phyloP scores from a whole-genome alignment of 2,797 vertebrate genomes.

The Myotis myotis region DNA sequence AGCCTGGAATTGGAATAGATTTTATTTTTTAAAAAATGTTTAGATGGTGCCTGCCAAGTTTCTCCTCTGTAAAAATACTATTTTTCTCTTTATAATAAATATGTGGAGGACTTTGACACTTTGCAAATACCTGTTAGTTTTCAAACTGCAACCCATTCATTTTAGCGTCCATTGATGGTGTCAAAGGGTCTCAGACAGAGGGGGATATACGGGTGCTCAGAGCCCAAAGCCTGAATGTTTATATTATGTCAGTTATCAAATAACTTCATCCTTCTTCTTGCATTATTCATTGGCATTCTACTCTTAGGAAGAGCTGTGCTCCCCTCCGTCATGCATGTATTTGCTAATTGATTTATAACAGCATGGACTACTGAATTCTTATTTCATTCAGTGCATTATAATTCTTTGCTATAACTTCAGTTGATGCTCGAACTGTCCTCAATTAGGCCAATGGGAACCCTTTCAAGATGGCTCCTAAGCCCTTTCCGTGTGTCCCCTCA shows the following conservation, averaged over 20 bases:
- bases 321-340: neutral
- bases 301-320: neutral
- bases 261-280: neutral
- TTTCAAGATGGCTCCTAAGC: neutral
- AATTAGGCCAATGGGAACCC: neutral
- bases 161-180: neutral
- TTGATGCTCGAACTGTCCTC: neutral
- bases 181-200: too few relatives aligned
- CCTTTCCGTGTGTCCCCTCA: neutral
- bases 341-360: neutral
- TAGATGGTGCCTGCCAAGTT: too few relatives aligned
- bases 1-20: too few relatives aligned
- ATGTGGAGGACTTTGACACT: neutral
- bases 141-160: neutral
- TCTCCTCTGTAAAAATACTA: too few relatives aligned
- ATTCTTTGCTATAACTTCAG: neutral
- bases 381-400: neutral
- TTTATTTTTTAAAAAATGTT: too few relatives aligned
- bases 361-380: neutral
- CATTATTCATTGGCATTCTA: neutral
- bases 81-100: too few relatives aligned
- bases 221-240: neutral
- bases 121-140: neutral
- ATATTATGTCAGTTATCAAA: neutral
- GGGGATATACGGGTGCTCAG: too few relatives aligned